phyloP scores from a whole-genome alignment of 2,113 vertebrate genomes.

The Lynx canadensis region DNA sequence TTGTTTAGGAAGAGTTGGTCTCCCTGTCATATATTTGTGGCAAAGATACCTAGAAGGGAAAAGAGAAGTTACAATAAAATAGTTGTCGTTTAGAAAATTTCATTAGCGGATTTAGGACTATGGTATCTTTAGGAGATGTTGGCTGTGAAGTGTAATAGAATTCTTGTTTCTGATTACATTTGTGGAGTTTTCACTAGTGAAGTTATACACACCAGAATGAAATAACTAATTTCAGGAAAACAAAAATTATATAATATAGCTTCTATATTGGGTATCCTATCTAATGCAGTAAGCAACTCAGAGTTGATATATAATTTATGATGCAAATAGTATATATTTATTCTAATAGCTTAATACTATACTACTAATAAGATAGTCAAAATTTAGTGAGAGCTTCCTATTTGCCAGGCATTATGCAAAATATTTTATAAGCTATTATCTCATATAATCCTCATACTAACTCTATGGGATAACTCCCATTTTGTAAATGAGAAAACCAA shows the following conservation, averaged over 20 bases:
- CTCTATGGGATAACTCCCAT: background rate
- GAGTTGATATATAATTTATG: background rate
- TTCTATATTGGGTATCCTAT: background rate
- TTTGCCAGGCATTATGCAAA: background rate
- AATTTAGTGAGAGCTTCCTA: background rate
- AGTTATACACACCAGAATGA: background rate
- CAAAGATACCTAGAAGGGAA: slow-evolving; percentile 31
- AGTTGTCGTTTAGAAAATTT: background rate
- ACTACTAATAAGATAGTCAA: background rate
- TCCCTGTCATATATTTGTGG: background rate
- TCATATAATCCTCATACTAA: background rate
- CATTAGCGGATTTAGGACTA: background rate
- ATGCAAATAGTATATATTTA: background rate
- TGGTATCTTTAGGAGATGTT: background rate
- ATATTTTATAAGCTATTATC: background rate
- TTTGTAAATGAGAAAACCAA: slow-evolving; percentile 21
- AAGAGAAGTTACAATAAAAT: background rate
- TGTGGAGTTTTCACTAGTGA: background rate
- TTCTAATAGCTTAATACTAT: background rate
- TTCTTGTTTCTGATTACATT: slow-evolving; percentile 24
- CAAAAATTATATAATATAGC: background rate
- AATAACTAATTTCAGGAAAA: background rate
- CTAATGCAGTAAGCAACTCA: background rate
- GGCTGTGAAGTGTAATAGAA: background rate
- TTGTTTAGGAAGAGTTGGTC: slow-evolving; percentile 16